Evolutionary conservation across 2,113 vertebrate genomes (phyloP).

Genomic region (Elachura formosa): DNA sequence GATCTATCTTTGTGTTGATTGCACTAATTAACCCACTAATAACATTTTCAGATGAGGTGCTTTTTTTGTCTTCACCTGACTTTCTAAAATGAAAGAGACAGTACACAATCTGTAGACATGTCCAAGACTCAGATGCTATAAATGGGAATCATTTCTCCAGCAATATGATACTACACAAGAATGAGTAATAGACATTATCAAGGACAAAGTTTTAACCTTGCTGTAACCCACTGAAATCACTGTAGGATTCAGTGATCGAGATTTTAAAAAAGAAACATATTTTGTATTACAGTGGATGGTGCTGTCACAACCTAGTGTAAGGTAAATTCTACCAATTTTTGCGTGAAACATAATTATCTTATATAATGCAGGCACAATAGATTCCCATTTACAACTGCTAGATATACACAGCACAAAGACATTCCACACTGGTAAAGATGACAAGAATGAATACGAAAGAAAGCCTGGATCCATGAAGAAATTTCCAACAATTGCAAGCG

Average conservation of each 20-base stretch:
- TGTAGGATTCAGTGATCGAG: neutral
- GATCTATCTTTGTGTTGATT: neutral
- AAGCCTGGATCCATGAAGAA: neutral
- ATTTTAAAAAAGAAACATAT: neutral
- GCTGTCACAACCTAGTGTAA: neutral
- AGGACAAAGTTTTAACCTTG: neutral
- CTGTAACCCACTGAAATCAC: neutral
- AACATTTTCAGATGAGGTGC: neutral
- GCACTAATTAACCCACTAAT: slow-evolving; percentile 27
- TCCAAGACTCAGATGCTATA: neutral
- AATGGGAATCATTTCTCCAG: neutral
- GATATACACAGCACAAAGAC: neutral
- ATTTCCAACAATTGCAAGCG: neutral
- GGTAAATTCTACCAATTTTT: neutral
- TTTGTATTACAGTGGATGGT: neutral
- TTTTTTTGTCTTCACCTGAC: neutral
- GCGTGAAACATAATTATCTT: neutral
- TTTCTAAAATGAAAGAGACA: neutral
- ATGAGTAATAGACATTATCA: neutral
- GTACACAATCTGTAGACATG: neutral
- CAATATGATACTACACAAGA: neutral
- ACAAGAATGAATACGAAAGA: neutral
- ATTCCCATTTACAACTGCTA: neutral
- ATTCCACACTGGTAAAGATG: neutral
- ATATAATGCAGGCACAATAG: accelerated